Percentiles rank a stretch among this genome's conserved stretches.
These are phyloP conservation scores for Orchestia grillus DNA, from an alignment of 1,140 invertebrate genomes.

Conservation along the genomic window DNA sequence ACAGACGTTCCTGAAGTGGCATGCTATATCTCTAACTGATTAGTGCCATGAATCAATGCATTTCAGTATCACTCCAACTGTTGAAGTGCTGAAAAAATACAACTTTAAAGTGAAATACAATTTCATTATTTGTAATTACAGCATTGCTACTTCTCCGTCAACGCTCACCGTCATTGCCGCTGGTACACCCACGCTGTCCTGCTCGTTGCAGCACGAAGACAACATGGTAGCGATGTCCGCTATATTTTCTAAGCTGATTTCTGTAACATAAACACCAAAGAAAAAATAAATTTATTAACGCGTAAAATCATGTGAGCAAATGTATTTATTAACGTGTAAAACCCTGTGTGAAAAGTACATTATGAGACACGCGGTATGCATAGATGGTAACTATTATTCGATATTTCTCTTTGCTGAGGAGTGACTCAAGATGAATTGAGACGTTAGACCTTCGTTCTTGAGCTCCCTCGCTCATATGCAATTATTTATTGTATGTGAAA, in stretches of 20 bases:
- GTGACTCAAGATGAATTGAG: not conserved
- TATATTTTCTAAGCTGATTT: constrained; percentile 71
- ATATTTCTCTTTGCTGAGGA: not conserved
- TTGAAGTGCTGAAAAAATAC: no score
- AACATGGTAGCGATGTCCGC: constrained; percentile 78
- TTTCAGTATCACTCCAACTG: no score
- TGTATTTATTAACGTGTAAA: not conserved
- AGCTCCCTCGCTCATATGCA: not conserved
- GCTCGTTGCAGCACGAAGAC: constrained; percentile 73
- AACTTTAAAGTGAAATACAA: not conserved
- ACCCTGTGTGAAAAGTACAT: not conserved
- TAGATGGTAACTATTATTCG: no score
- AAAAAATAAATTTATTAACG: not conserved
- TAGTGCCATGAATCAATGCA: no score
- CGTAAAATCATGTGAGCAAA: not conserved
- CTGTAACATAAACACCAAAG: constrained; percentile 56
- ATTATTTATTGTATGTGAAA: not conserved
- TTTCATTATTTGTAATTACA: not conserved
- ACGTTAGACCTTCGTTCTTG: not conserved
- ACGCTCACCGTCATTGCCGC: constrained; percentile 71
- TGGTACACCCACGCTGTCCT: constrained; percentile 74
- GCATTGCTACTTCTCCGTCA: not conserved
- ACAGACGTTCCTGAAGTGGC: no score
- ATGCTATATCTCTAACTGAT: no score
- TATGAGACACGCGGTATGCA: not conserved